These are phyloP conservation scores for Eristalis arbustorum DNA, from an alignment of 2,888 invertebrate species.

Conservation along the genomic window DNA sequence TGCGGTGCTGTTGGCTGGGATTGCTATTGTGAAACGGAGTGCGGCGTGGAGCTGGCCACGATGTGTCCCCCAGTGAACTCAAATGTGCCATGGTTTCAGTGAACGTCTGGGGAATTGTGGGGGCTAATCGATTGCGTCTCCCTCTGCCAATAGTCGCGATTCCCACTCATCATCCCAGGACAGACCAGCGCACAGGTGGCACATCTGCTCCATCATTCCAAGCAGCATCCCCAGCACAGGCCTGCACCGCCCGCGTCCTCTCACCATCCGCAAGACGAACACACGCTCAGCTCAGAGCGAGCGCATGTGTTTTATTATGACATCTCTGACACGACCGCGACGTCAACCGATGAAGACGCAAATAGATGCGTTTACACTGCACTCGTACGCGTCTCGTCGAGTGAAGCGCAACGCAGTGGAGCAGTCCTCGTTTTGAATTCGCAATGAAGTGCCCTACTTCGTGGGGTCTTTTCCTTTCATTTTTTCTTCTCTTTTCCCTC, in stretches of 20 bases:
- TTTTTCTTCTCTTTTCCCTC: neutral
- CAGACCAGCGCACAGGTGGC: neutral
- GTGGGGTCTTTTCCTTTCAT: too few relatives aligned
- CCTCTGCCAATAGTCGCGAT: too few relatives aligned
- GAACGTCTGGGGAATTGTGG: too few relatives aligned
- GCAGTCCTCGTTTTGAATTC: neutral
- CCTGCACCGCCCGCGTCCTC: neutral
- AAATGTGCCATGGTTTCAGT: neutral
- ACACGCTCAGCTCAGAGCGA: neutral
- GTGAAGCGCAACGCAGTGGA: neutral
- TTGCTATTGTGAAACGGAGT: too few relatives aligned
- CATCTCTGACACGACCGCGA: neutral
- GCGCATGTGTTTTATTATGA: neutral
- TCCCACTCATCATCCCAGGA: too few relatives aligned
- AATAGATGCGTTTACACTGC: neutral
- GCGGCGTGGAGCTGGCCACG: neutral
- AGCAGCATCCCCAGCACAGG: too few relatives aligned
- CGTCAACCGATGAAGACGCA: neutral
- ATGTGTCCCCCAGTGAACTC: neutral
- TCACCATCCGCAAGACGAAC: neutral
- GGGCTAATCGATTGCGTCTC: too few relatives aligned
- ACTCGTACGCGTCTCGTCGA: neutral
- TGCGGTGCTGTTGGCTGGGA: neutral
- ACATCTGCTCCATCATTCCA: neutral
- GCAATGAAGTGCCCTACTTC: neutral